Conservation (phyloP, 2,888 invertebrate genomes). For the Microctonus aethiopoides region DNA sequence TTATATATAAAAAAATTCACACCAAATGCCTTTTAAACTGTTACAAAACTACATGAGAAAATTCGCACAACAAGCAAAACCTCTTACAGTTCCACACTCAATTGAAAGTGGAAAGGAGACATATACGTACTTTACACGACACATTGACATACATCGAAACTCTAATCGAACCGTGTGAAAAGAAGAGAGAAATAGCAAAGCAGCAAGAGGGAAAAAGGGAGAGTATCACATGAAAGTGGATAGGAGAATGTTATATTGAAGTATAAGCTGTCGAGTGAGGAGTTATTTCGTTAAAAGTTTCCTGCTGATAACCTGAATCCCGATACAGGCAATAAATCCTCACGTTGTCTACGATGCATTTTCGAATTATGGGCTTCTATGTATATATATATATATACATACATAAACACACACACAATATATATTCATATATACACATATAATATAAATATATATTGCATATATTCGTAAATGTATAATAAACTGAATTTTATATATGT, state of each 20-base stretch:
- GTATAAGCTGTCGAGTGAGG: conserved; percentile 38
- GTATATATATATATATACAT: too few relatives aligned
- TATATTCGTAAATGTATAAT: not conserved
- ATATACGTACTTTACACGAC: not conserved
- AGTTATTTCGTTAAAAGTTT: conserved; percentile 49
- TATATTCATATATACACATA: too few relatives aligned
- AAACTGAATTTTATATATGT: conserved; percentile 14
- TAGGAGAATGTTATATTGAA: conserved; percentile 30
- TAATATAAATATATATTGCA: not conserved
- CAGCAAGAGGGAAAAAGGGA: not conserved
- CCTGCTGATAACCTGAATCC: conserved; percentile 46
- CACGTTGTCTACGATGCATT: conserved; percentile 44
- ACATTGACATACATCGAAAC: conserved; percentile 3
- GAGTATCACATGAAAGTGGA: not conserved
- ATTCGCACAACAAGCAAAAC: not conserved
- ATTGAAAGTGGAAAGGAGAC: not conserved
- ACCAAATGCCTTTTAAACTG: not conserved
- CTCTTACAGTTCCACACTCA: not conserved
- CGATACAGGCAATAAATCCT: conserved; percentile 47
- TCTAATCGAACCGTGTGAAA: not conserved
- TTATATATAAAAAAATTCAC: not conserved
- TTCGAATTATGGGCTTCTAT: conserved; percentile 22
- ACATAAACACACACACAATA: too few relatives aligned
- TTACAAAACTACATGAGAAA: not conserved
- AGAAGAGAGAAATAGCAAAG: not conserved